These are phyloP conservation scores for Calliphora vomitoria DNA, from an alignment of 2,888 invertebrate genomes.

Conservation along the genomic window DNA sequence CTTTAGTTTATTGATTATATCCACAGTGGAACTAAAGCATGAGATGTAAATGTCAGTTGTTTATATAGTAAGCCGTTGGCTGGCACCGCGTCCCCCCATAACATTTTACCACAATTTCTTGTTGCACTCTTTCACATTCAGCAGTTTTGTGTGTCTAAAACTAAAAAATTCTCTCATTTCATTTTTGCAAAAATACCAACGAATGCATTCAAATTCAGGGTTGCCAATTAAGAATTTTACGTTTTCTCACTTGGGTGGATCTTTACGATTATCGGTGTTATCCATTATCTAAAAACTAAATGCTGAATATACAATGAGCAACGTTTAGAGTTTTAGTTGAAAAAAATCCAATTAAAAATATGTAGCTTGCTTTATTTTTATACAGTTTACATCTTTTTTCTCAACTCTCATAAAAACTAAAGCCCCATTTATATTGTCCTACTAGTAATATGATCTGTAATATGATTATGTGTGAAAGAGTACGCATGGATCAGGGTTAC, in stretches of 20 bases:
- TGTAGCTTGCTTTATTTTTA: too few relatives aligned
- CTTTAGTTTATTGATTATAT: constrained; percentile 79
- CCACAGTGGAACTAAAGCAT: constrained; percentile 83
- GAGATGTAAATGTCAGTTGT: constrained; percentile 82
- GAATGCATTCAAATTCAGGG: constrained; percentile 59
- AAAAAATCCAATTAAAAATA: too few relatives aligned
- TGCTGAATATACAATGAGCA: too few relatives aligned
- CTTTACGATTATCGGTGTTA: too few relatives aligned
- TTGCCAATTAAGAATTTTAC: constrained; percentile 44
- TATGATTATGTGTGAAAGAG: too few relatives aligned
- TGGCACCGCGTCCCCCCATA: constrained; percentile 63
- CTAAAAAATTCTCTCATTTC: constrained; percentile 63
- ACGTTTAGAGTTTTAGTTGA: too few relatives aligned
- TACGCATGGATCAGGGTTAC: too few relatives aligned
- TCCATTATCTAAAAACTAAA: too few relatives aligned
- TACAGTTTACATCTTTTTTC: too few relatives aligned
- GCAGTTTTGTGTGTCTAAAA: constrained; percentile 74
- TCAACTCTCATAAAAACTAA: too few relatives aligned
- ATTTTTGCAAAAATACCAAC: constrained; percentile 55
- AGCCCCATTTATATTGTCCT: too few relatives aligned
- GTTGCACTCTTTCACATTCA: constrained; percentile 69
- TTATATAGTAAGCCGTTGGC: constrained; percentile 80
- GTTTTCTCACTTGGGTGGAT: neutral
- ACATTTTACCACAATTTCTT: constrained; percentile 75
- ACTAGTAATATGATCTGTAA: too few relatives aligned